Evolutionary conservation across 2,797 vertebrate genomes (phyloP), one percentile per base, ranked within the genome.

Genomic region (Lepus oiostolus): DNA sequence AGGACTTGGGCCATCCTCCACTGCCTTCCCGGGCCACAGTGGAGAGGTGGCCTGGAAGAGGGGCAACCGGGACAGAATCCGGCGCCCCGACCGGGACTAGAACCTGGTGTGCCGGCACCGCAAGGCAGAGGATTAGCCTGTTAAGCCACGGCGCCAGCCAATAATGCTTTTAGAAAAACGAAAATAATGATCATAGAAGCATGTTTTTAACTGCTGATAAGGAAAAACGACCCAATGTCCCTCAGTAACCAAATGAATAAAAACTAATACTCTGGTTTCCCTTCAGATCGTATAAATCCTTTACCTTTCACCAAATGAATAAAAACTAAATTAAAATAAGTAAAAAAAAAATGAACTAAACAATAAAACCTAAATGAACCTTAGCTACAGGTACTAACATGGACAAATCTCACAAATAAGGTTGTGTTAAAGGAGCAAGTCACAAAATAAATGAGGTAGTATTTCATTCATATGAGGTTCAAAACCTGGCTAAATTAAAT

Each of bases 341-440:
- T 42, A 8, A 9, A 42, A 42, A 42, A 35, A 35, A 42, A 86
- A 35, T 63, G 54, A 77, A 74, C 21, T 28, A 47, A 65, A 83
- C 1, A 88, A 28, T 32, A 89, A 93, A 90, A 96, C 88, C 72
- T 42, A 58, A 88, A 92, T 50, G 38, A 84, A 84, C 5, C 42
- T 12, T 1, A 60, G n/a, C 35, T 70, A 71, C 1, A 54, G 38
- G 30, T n/a, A 79, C 79, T 28, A 21, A 82, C 38, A 88, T 9
- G 52, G 52, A 47, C 83, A 72, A 85, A 47, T 54, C 38, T 76
- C 63, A 70, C 42, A 82, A 84, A 38, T 14, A 71, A 60, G n/a
- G 10, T 10, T 60, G 52, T 75, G 52, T 30, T 77, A 71, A 87
- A 93, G 70, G 42, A 91, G 50, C 32, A 65, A n/a, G 58, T 47